Conservation (phyloP, 2,888 invertebrate species). For the Brachycybe producta region DNA sequence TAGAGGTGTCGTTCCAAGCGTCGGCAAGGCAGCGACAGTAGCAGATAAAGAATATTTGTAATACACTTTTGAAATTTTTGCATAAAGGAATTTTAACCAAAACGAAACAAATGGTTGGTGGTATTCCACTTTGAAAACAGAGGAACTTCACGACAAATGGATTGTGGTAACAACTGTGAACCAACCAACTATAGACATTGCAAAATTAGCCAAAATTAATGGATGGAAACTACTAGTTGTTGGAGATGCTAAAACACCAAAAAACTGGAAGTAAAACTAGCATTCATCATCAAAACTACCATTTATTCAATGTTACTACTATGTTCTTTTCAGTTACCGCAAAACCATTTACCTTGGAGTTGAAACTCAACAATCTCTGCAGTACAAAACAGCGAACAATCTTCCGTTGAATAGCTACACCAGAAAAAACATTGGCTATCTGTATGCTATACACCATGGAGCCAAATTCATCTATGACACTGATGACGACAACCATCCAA, state of each 20-base stretch:
- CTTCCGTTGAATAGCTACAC: conserved; percentile 15
- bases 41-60: too few relatives aligned
- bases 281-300: too few relatives aligned
- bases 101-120: too few relatives aligned
- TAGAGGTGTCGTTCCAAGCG: too few relatives aligned
- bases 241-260: conserved; percentile 17
- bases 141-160: too few relatives aligned
- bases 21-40: too few relatives aligned
- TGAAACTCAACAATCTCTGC: conserved; percentile 11
- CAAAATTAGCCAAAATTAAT: conserved; percentile 6
- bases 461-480: conserved; percentile 18
- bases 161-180: not conserved
- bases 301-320: too few relatives aligned
- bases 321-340: conserved; percentile 9
- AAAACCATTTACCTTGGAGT: conserved; percentile 11
- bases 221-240: conserved; percentile 18
- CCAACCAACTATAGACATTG: not conserved
- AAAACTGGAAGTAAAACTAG: conserved; percentile 17
- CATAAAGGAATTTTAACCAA: too few relatives aligned
- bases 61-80: too few relatives aligned
- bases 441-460: conserved; percentile 18
- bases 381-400: conserved; percentile 9
- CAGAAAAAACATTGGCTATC: conserved; percentile 18
- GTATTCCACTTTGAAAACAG: too few relatives aligned
- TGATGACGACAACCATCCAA: conserved; percentile 16